Percentiles rank a stretch among this genome's conserved stretches.
Evolutionary conservation across 2,888 invertebrate genomes (phyloP).

Genomic region (Macrophya alboannulata): DNA sequence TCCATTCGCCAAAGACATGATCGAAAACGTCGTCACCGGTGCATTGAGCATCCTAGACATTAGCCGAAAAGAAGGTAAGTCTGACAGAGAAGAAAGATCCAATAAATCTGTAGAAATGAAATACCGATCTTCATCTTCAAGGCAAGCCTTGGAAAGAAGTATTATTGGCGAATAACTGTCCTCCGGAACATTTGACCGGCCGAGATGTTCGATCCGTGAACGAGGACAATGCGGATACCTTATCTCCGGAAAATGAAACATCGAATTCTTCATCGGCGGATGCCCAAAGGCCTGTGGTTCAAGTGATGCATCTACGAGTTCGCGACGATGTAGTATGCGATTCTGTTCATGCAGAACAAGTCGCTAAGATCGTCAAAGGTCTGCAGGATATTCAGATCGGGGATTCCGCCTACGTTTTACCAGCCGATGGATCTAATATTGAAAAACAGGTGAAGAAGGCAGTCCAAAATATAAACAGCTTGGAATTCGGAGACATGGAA

Average conservation of each 20-base stretch:
- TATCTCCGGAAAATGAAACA: background rate
- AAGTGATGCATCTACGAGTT: conserved; percentile 37
- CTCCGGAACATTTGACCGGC: background rate
- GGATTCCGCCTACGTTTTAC: conserved; percentile 62
- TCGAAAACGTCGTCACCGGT: conserved; percentile 68
- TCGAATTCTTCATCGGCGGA: conserved; percentile 1
- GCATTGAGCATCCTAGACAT: conserved; percentile 65
- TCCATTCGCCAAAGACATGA: conserved; percentile 67
- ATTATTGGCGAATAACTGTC: background rate
- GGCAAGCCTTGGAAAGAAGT: conserved; percentile 37
- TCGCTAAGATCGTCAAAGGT: conserved; percentile 61
- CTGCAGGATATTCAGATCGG: conserved; percentile 70
- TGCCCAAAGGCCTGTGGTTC: conserved; percentile 9
- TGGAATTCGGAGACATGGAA: conserved; percentile 57
- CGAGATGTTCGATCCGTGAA: background rate
- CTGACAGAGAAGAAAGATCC: background rate
- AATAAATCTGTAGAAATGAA: background rate
- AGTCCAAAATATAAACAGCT: conserved; percentile 60
- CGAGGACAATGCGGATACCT: background rate
- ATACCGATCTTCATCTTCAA: background rate
- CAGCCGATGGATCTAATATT: conserved; percentile 57
- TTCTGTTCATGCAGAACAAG: conserved; percentile 44
- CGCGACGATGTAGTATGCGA: background rate
- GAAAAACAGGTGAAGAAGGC: conserved; percentile 67
- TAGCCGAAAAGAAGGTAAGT: conserved; percentile 31